Evolutionary conservation across 2,797 vertebrate species (phyloP).

Genomic region (Enteromius anoplus): DNA sequence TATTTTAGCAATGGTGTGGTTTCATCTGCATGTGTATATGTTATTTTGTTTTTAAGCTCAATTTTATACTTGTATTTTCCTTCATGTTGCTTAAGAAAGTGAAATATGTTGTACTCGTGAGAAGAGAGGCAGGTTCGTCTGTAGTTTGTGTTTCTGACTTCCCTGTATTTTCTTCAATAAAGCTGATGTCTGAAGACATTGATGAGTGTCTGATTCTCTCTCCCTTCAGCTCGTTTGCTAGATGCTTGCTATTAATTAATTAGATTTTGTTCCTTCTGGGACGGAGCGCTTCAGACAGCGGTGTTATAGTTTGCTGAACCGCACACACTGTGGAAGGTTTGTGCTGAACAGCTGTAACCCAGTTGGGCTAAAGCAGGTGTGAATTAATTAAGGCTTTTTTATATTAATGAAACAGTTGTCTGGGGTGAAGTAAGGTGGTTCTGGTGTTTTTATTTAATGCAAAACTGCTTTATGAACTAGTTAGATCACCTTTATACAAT

Average conservation of each 20-base stretch:
- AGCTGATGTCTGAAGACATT: slow-evolving; percentile 29
- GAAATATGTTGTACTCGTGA: slow-evolving; percentile 58
- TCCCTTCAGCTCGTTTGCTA: not conserved
- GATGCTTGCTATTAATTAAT: slow-evolving; percentile 26
- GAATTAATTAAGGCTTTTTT: slow-evolving; percentile 27
- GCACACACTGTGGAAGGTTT: not conserved
- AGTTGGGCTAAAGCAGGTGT: slow-evolving; percentile 24
- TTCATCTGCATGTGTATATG: slow-evolving; percentile 41
- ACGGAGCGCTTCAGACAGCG: not conserved
- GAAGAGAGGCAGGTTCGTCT: slow-evolving; percentile 48
- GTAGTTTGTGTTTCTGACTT: slow-evolving; percentile 54
- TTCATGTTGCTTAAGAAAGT: slow-evolving; percentile 51
- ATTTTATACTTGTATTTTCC: slow-evolving; percentile 53
- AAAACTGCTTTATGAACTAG: not conserved
- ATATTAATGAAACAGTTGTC: not conserved
- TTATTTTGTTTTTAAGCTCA: slow-evolving; percentile 51
- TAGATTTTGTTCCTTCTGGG: slow-evolving; percentile 25
- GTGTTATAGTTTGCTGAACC: slow-evolving; percentile 3
- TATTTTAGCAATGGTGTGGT: not conserved
- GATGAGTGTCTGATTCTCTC: slow-evolving; percentile 5
- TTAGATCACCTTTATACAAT: not conserved
- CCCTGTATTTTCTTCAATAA: slow-evolving; percentile 51
- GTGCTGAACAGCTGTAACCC: slow-evolving; percentile 31
- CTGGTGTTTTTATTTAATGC: not conserved
- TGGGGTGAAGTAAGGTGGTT: not conserved